Base-by-base conservation (phyloP, 2,888 invertebrate species). In the Labia minor region DNA sequence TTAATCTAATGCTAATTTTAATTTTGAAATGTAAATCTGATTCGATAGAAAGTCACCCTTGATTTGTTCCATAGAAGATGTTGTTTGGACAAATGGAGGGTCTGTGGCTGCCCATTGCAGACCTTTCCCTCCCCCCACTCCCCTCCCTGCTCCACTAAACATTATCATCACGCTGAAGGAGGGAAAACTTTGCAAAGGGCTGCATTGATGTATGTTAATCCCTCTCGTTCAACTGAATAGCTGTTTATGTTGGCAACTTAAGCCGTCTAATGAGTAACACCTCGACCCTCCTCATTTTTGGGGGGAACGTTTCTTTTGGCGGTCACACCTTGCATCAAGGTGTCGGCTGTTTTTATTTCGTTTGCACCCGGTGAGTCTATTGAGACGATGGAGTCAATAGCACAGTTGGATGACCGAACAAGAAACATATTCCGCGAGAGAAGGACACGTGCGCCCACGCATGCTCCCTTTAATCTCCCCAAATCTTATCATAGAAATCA, bases 281-380 rank as follows among this genome's bases (percentile, higher is more conserved):
- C 49, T 49, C 49, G 49, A 14, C n/a, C 49, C 49, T 16, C n/a
- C 2, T 10, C 49, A 3, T 14, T 14, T 8, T n/a, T 11, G 49
- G 4, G 16, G 26, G 4, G 26, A 26, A 26, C 3, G 3, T 8
- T 26, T 26, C 26, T 26, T 26, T 4, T 49, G 49, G 3, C 2
- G 49, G 49, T 49, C 49, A 49, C 49, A 49, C 49, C 49, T 49
- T 49, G 49, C 49, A 14, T 49, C 49, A 49, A 49, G 49, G 49
- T 49, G 49, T 49, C 14, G 49, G 16, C 14, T 26, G 26, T 2
- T 16, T 49, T 49, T 49, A 14, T 49, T 16, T n/a, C 2, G n/a
- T n/a, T n/a, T 3, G 16, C 49, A 2, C 49, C 8, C 8, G 3
- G 14, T 3, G 49, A 49, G 49, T 49, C 49, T 14, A 49, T 49